phyloP scores from a whole-genome alignment of 2,113 vertebrate species.

The Neomonachus schauinslandi region DNA sequence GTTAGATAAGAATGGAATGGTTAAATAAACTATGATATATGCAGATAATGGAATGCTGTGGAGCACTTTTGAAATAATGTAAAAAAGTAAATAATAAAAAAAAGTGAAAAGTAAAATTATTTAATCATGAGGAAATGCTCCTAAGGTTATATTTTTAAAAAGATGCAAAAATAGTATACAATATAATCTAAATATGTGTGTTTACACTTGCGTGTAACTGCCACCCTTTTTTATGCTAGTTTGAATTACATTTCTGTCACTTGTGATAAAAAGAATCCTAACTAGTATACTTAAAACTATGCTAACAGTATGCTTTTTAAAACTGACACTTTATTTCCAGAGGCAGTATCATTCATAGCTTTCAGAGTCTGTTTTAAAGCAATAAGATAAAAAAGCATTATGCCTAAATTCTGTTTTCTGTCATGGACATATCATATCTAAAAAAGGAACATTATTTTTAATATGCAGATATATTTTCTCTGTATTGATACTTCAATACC shows the following conservation, averaged over 20 bases:
- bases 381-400: constrained; percentile 1
- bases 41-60: not conserved
- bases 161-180: not conserved
- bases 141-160: not conserved
- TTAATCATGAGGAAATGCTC: not conserved
- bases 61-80: constrained; percentile 15
- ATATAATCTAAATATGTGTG: not conserved
- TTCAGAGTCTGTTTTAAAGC: not conserved
- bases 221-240: not conserved
- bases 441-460: constrained; percentile 36
- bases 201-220: not conserved
- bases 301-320: not conserved
- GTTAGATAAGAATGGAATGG: not conserved
- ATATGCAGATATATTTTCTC: not conserved
- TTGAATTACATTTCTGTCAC: not conserved
- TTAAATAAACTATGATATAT: not conserved
- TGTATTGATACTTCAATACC: not conserved
- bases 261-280: not conserved
- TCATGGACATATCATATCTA: not conserved
- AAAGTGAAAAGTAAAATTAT: not conserved
- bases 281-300: not conserved
- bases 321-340: not conserved
- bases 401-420: not conserved
- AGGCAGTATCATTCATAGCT: not conserved
- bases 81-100: not conserved